phyloP scores from a whole-genome alignment of 2,113 vertebrate species.

The Rattus rattus region DNA sequence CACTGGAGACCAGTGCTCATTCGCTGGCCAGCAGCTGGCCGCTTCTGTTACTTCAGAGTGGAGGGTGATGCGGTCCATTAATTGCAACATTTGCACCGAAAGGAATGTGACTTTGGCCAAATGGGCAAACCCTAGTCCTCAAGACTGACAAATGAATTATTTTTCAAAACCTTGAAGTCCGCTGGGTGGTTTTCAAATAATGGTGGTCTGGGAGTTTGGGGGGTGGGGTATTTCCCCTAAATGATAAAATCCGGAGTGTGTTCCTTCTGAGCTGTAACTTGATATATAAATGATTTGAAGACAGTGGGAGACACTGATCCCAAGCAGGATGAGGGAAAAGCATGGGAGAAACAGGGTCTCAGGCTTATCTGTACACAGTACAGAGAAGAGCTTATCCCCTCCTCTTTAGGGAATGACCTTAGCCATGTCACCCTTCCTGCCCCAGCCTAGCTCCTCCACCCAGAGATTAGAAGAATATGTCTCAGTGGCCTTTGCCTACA shows the following conservation, averaged over 20 bases:
- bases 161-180: slow-evolving; percentile 74
- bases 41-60: slow-evolving; percentile 86
- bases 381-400: not conserved
- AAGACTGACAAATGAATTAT: slow-evolving; percentile 74
- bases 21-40: slow-evolving; percentile 92
- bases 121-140: slow-evolving; percentile 73
- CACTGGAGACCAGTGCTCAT: slow-evolving; percentile 91
- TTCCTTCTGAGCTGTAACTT: slow-evolving; percentile 76
- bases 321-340: not conserved
- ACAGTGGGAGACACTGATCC: slow-evolving; percentile 60
- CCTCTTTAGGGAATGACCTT: not conserved
- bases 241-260: slow-evolving; percentile 69
- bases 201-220: slow-evolving; percentile 51
- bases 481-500: not conserved
- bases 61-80: slow-evolving; percentile 84
- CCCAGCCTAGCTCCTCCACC: slow-evolving; percentile 38
- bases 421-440: not conserved
- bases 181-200: slow-evolving; percentile 75
- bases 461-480: slow-evolving; percentile 1
- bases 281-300: slow-evolving; percentile 74
- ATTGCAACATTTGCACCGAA: slow-evolving; percentile 81
- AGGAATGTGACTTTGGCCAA: slow-evolving; percentile 84
- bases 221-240: slow-evolving; percentile 36
- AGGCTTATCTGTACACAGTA: not conserved
- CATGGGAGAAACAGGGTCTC: no score